phyloP scores from a whole-genome alignment of 1,140 invertebrate genomes.

The Apolygus lucorum region DNA sequence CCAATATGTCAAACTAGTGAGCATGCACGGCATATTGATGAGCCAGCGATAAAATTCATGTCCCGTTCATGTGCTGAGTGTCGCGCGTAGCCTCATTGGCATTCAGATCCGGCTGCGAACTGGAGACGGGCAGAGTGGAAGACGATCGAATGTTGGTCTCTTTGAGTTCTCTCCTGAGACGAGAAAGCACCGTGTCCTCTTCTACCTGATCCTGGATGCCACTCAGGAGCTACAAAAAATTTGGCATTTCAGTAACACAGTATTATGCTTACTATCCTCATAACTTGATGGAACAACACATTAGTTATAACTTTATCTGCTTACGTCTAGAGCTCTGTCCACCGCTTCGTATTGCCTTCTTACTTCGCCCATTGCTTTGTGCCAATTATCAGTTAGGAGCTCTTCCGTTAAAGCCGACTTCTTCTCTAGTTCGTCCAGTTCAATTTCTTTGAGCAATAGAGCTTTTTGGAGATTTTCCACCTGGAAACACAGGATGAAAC shows the following conservation, averaged over 20 bases:
- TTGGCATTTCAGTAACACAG: no score
- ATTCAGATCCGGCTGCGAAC: constrained; percentile 39
- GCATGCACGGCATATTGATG: neutral
- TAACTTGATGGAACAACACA: no score
- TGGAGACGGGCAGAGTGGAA: constrained; percentile 36
- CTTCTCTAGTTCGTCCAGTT: constrained; percentile 38
- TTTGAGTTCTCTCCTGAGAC: constrained; percentile 41
- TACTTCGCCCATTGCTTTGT: constrained; percentile 40
- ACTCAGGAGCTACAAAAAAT: constrained; percentile 39
- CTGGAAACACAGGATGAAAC: no score
- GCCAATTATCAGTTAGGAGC: constrained; percentile 40
- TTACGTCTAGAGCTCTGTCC: constrained; percentile 42
- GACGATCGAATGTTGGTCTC: constrained; percentile 41
- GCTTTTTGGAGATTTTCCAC: constrained; percentile 32
- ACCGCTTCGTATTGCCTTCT: constrained; percentile 43
- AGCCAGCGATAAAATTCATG: neutral
- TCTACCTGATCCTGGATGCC: constrained; percentile 40
- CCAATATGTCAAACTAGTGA: no score
- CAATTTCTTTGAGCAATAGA: constrained; percentile 39
- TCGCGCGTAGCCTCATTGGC: constrained; percentile 35
- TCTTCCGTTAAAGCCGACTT: constrained; percentile 38
- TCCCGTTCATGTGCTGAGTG: neutral
- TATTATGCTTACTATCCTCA: no score
- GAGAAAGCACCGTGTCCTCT: constrained; percentile 39
- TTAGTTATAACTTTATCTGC: constrained; percentile 1